These are phyloP conservation scores for Axea sp. DNA, from an alignment of 2,888 invertebrate species.

Conservation along the genomic window DNA sequence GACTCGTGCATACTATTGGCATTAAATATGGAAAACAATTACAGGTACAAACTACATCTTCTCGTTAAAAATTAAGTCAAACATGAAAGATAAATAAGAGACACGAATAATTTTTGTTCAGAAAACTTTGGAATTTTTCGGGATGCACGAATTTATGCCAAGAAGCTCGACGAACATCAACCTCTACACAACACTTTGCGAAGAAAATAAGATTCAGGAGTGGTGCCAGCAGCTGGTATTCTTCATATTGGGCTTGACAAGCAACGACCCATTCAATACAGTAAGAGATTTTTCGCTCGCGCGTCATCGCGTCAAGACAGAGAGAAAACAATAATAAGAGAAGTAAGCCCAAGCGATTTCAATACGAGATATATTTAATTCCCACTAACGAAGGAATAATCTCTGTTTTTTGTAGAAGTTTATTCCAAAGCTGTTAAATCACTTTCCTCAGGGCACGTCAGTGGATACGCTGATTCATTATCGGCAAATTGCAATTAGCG, in stretches of 20 bases:
- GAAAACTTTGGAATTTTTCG: constrained; percentile 67
- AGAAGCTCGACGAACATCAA: constrained; percentile 63
- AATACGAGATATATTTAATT: constrained; percentile 31
- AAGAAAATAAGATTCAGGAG: constrained; percentile 63
- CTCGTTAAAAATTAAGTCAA: no score
- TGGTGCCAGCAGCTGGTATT: constrained; percentile 66
- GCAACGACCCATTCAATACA: constrained; percentile 67
- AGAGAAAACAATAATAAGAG: constrained; percentile 59
- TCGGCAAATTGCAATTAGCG: constrained; percentile 70
- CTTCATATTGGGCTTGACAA: constrained; percentile 66
- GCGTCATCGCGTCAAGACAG: constrained; percentile 61
- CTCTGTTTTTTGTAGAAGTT: constrained; percentile 60
- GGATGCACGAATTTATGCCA: constrained; percentile 68
- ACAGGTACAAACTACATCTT: no score
- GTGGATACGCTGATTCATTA: constrained; percentile 70
- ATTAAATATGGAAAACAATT: constrained; percentile 69
- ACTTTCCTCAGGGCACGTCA: constrained; percentile 73
- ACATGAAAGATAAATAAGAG: no score
- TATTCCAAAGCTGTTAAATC: constrained; percentile 66
- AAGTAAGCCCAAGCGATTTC: constrained; percentile 61
- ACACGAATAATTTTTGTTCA: constrained; percentile 22
- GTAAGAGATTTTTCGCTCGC: constrained; percentile 64
- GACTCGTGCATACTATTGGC: constrained; percentile 64
- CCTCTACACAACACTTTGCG: constrained; percentile 65
- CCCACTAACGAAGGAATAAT: constrained; percentile 43